phyloP scores from a whole-genome alignment of 2,113 vertebrate genomes.

The Oryctolagus cuniculus region DNA sequence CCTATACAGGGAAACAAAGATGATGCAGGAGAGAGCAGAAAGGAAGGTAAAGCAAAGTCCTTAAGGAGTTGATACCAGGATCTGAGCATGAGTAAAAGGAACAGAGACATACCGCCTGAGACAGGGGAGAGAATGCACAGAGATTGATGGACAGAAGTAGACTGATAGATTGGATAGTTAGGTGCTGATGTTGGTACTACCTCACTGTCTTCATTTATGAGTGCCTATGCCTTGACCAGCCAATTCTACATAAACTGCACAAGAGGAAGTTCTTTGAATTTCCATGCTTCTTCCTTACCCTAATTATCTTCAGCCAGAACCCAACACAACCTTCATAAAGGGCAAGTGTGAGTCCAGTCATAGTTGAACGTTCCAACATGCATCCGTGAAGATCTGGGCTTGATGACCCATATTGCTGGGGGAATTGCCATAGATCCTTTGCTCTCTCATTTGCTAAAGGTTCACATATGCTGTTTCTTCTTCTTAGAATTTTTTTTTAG shows the following conservation, averaged over 20 bases:
- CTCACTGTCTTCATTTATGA: background rate
- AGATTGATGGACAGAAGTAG: background rate
- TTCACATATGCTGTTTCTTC: background rate
- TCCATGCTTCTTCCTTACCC: background rate
- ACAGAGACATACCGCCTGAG: background rate
- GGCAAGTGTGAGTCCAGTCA: background rate
- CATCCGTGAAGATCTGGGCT: background rate
- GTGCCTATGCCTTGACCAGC: background rate
- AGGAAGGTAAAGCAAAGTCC: background rate
- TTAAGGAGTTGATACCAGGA: background rate
- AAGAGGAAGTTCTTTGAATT: background rate
- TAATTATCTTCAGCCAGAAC: background rate
- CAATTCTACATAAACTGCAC: background rate
- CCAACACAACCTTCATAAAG: background rate
- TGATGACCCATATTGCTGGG: background rate
- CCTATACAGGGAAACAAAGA: background rate
- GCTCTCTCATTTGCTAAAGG: background rate
- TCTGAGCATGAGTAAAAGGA: background rate
- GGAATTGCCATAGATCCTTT: background rate
- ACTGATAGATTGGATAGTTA: background rate
- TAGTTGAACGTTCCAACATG: background rate
- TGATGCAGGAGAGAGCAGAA: background rate
- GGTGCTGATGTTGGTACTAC: background rate
- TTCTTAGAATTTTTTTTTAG: background rate
- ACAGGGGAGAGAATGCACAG: background rate